Evolutionary conservation across 2,113 vertebrate genomes (phyloP).

Genomic region (Candoia aspera): DNA sequence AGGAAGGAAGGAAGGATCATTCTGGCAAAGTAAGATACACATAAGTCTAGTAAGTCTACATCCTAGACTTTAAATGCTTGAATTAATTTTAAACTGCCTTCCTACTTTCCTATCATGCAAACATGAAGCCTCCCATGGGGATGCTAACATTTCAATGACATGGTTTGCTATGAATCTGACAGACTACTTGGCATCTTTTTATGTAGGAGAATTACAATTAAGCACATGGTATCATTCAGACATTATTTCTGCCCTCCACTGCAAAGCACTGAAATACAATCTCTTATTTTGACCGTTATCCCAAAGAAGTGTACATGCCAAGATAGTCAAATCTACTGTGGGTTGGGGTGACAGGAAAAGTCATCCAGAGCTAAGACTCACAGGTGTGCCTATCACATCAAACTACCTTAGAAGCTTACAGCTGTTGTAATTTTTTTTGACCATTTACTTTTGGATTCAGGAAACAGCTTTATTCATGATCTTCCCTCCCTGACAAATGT

Average conservation of each 20-base stretch:
- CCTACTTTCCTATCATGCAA: neutral
- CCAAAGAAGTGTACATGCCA: slow-evolving; percentile 47
- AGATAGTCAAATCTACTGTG: slow-evolving; percentile 34
- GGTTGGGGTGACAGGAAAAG: neutral
- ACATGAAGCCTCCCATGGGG: slow-evolving; percentile 54
- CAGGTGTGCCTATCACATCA: neutral
- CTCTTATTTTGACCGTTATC: slow-evolving; percentile 48
- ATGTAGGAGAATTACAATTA: slow-evolving; percentile 39
- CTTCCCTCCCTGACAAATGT: neutral
- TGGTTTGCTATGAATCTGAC: slow-evolving; percentile 39
- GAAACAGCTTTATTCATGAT: neutral
- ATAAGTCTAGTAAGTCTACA: no score
- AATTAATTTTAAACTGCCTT: slow-evolving; percentile 30
- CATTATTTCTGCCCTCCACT: slow-evolving; percentile 5
- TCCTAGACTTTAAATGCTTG: slow-evolving; percentile 34
- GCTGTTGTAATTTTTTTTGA: neutral
- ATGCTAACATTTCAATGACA: slow-evolving; percentile 36
- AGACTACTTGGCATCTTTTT: slow-evolving; percentile 48
- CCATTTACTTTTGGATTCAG: neutral
- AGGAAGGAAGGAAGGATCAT: neutral
- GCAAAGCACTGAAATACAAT: slow-evolving; percentile 10
- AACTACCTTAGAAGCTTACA: neutral
- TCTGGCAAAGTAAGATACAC: neutral
- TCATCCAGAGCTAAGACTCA: neutral
- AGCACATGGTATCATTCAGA: slow-evolving; percentile 1